Base-by-base conservation (phyloP, 2,888 invertebrate genomes). In the Aleiodes testaceus region DNA sequence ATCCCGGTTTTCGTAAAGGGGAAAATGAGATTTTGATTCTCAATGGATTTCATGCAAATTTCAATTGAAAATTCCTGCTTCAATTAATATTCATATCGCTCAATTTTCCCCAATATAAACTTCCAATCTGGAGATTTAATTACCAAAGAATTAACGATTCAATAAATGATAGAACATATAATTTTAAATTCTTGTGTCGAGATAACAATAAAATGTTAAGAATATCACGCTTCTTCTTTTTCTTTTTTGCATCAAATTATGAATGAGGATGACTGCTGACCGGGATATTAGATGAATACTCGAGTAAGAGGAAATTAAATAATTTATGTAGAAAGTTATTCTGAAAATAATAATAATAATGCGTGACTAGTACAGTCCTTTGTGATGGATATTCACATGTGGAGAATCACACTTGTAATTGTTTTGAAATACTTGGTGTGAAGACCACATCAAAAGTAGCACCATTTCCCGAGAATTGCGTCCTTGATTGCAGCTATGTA, bases 401-500 rank as follows among this genome's bases (percentile, higher is more conserved):
- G 75, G 36, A 26, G 1, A 78, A 80, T 84, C 83, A 82, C 79
- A 75, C 78, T 81, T 78, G 78, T 68, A 30, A 20, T 68, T 42
- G 14, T 53, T 42, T 22, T 53, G 65, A 70, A 59, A 47, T 53
- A 49, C 55, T 69, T 18, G 49, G 50, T 68, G 73, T 75, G 70
- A 69, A 77, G 72, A 78, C 70, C 79, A 69, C 74, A 86, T 92
- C 91, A 93, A 87, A 92, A 92, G 87, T 92, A 92, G 86, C 92
- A 94, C 95, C 95, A 95, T 81, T 95, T 94, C 70, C 96, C 96
- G 64, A 96, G 91, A 73, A 97, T 93, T 72, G 96, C 94, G 84
- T 96, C 95, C 89, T 96, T 97, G 84, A 97, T 96, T 79, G 96
- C 95, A 84, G 95, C 94, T 67, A 96, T 91, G 86, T 95, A 97